These are phyloP conservation scores for Drosophila yooni DNA, from an alignment of 2,888 invertebrate genomes.

Conservation along the genomic window DNA sequence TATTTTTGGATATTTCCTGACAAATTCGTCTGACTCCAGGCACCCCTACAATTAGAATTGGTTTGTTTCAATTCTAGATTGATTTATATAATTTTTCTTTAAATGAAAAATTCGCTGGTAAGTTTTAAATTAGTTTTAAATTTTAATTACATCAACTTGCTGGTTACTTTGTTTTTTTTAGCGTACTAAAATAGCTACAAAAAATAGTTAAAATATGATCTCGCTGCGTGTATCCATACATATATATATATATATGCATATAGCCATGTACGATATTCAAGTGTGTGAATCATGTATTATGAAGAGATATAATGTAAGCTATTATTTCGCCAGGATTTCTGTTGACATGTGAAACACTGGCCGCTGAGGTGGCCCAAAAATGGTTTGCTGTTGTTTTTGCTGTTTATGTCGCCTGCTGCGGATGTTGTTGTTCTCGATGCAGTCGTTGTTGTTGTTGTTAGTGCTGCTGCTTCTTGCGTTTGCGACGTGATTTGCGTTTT, in stretches of 20 bases:
- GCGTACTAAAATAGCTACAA: conserved; percentile 46
- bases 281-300: conserved; percentile 24
- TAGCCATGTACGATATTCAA: conserved; percentile 42
- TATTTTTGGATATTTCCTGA: neutral
- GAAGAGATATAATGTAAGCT: conserved; percentile 29
- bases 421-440: conserved; percentile 6
- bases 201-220: conserved; percentile 56
- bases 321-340: conserved; percentile 1
- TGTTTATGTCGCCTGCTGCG: conserved; percentile 12
- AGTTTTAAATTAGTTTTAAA: conserved; percentile 67
- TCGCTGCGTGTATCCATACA: conserved; percentile 14
- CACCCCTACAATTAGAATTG: neutral
- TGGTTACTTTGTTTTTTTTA: conserved; percentile 43
- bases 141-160: conserved; percentile 76
- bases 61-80: neutral
- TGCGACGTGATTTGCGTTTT: conserved; percentile 82
- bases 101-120: conserved; percentile 8
- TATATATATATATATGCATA: conserved; percentile 19
- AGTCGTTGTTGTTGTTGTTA: conserved; percentile 16
- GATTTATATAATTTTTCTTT: neutral
- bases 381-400: conserved; percentile 9
- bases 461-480: conserved; percentile 74
- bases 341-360: conserved; percentile 21
- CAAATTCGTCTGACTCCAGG: neutral
- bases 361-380: conserved; percentile 10